Conservation (phyloP, 1,140 invertebrate species). For the Trichonephila clavipes region DNA sequence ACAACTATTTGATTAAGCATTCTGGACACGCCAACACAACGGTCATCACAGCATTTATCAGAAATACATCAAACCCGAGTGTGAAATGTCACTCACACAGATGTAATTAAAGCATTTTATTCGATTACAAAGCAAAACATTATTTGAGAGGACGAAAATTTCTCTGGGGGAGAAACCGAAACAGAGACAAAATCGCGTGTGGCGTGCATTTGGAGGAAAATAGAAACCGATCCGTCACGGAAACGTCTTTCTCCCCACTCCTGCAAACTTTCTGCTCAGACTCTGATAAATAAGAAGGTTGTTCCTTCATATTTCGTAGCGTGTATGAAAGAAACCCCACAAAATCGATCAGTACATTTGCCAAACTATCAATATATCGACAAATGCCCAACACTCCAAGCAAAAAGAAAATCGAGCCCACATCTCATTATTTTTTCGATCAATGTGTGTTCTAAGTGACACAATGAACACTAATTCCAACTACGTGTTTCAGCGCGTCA, state of each 20-base stretch:
- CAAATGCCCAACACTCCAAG: conserved; percentile 60
- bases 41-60: background rate
- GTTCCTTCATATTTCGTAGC: conserved; percentile 28
- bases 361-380: conserved; percentile 72
- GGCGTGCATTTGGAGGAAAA: conserved; percentile 27
- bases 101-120: conserved; percentile 35
- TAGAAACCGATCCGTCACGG: conserved; percentile 67
- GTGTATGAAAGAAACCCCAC: conserved; percentile 40
- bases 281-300: conserved; percentile 57
- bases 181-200: conserved; percentile 18
- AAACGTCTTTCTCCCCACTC: conserved; percentile 13
- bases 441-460: conserved; percentile 70
- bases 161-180: background rate
- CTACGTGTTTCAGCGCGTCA: conserved; percentile 13
- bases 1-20: background rate
- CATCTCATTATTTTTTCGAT: conserved; percentile 73
- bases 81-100: background rate
- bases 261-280: conserved; percentile 43
- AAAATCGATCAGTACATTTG: conserved; percentile 71
- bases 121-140: conserved; percentile 17
- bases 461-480: conserved; percentile 67
- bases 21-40: conserved; percentile 1
- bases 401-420: conserved; percentile 43
- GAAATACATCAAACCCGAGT: background rate
- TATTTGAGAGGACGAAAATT: background rate